phyloP scores from a whole-genome alignment of 2,888 invertebrate species.

The Trachelus troglodyta region DNA sequence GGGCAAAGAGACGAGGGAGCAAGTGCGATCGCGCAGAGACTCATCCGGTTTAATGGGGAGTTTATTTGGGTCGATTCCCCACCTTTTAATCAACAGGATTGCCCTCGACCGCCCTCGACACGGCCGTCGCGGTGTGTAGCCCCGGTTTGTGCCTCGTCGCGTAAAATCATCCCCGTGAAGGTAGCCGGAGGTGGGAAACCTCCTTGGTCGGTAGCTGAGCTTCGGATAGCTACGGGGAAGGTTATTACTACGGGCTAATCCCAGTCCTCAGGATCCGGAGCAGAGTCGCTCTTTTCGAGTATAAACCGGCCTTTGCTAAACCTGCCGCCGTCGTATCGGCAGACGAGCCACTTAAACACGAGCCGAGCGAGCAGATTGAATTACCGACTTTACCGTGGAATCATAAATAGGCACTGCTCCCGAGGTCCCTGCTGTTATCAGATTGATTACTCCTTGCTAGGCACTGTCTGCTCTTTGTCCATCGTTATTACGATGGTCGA shows the following conservation, averaged over 20 bases:
- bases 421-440: not conserved
- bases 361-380: slow-evolving; percentile 12
- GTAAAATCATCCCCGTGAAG: slow-evolving; percentile 23
- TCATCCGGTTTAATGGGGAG: slow-evolving; percentile 53
- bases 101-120: slow-evolving; percentile 34
- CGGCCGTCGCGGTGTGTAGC: slow-evolving; percentile 28
- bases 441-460: not conserved
- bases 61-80: slow-evolving; percentile 55
- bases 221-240: slow-evolving; percentile 45
- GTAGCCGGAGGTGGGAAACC: slow-evolving; percentile 8
- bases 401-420: slow-evolving; percentile 11
- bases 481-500: not conserved
- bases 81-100: slow-evolving; percentile 49
- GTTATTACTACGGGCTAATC: slow-evolving; percentile 55
- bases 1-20: slow-evolving; percentile 26
- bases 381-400: slow-evolving; percentile 17
- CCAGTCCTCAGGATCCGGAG: slow-evolving; percentile 17
- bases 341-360: slow-evolving; percentile 23
- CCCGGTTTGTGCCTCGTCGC: slow-evolving; percentile 1
- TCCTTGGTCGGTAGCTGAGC: slow-evolving; percentile 22
- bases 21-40: slow-evolving; percentile 45
- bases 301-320: slow-evolving; percentile 9
- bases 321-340: slow-evolving; percentile 1
- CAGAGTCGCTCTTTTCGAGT: slow-evolving; percentile 26
- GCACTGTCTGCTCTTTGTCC: not conserved